Base-by-base conservation (phyloP, 35 echinoderm and acorn worm species). In the Heliocidaris erythrogramma region DNA sequence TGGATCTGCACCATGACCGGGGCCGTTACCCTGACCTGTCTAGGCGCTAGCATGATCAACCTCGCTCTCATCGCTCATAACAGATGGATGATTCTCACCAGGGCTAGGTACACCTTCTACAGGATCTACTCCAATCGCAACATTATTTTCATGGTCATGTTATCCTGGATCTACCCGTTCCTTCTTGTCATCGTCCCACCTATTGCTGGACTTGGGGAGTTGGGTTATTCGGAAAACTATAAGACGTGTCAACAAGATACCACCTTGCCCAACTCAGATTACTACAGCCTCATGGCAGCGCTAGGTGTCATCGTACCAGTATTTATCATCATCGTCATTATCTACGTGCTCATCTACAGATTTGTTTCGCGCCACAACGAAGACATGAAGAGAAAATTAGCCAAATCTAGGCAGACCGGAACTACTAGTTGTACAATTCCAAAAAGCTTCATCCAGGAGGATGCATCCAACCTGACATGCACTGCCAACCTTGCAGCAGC, bases 1-100 rank as follows among this genome's bases (percentile, higher is more conserved):
- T 96, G 94, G 94, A 92, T 95, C 10, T 98, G 97, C 59, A 65
- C 86, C 17, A 50, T 92, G 24, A 94, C 96, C 1, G 94, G 91
- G 7, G 93, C 85, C 7, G 90, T 96, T 10, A 24, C 95, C 5
- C 94, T 94, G 69, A 94, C 95, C 32, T 96, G 97, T 69, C 92
- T 94, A 5, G 96, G 93, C 2, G 86, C 92, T 47, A 96, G 97
- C 50, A 69, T 96, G 13, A 97, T 94, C 31, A 96, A 60, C 10
- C 91, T 98, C 48, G 96, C 95, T 4, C 92, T 95, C 0, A 98
- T 98, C 17, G 97, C 96, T 21, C 60, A 95, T n/a, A 98, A 96
- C 92, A 69, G 97, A 13, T 86, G 95, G 30, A 24, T 94, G 11
- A 88, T 98, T 5, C 86, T 98, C 32, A 96, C 97, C 0, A 92